Conservation (phyloP, 2,888 invertebrate species). For the Microctonus hyperodae region DNA sequence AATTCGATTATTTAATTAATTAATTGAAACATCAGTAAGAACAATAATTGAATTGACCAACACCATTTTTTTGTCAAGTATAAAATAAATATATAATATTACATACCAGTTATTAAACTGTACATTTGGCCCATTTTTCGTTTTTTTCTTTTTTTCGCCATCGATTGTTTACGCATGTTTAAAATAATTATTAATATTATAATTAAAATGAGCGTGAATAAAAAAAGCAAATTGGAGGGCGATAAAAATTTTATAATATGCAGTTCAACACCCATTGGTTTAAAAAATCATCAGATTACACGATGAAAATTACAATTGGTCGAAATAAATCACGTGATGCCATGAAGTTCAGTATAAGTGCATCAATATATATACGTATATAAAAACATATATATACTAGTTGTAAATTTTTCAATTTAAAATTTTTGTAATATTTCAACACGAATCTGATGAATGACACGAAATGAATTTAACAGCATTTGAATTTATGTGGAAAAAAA, state of each 20-base stretch:
- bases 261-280: slow-evolving; percentile 13
- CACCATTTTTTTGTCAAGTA: background rate
- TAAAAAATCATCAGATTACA: slow-evolving; percentile 9
- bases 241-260: background rate
- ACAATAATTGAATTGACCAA: background rate
- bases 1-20: too few relatives aligned
- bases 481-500: too few relatives aligned
- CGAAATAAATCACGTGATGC: background rate
- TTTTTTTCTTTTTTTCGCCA: background rate
- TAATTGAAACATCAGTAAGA: too few relatives aligned
- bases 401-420: too few relatives aligned
- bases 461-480: background rate
- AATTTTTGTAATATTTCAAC: too few relatives aligned
- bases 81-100: background rate
- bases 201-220: background rate
- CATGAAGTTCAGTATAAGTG: slow-evolving; percentile 23
- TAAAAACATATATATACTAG: background rate
- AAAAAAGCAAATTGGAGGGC: background rate
- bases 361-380: background rate
- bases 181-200: background rate
- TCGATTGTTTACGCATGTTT: background rate
- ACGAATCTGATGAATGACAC: background rate
- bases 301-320: slow-evolving; percentile 19
- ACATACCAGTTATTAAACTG: background rate
- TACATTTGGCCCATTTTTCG: slow-evolving; percentile 1